These are phyloP conservation scores for Ips nitidus DNA, from an alignment of 1,140 invertebrate species.

Conservation along the genomic window DNA sequence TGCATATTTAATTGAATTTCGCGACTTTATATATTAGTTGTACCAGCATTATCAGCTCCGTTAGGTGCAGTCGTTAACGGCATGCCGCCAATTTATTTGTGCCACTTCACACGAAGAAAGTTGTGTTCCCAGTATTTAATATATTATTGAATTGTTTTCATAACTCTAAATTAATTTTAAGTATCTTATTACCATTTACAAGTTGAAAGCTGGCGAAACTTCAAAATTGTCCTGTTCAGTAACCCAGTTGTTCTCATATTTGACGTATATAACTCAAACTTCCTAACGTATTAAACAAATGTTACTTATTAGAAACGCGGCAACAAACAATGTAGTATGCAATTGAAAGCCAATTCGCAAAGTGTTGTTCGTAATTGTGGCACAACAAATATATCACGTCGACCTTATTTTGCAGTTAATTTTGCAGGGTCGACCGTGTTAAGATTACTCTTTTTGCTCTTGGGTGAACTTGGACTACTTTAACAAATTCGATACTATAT, in stretches of 20 bases:
- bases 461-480: slow-evolving; percentile 28
- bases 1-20: slow-evolving; percentile 12
- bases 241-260: too few species aligned
- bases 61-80: slow-evolving; percentile 9
- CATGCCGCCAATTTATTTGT: slow-evolving; percentile 17
- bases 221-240: too few species aligned
- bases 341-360: not conserved
- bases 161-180: not conserved
- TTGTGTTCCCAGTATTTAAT: slow-evolving; percentile 2
- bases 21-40: slow-evolving; percentile 5
- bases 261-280: too few species aligned
- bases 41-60: slow-evolving; percentile 4
- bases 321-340: too few species aligned
- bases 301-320: too few species aligned
- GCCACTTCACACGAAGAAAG: slow-evolving; percentile 19
- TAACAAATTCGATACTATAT: not conserved
- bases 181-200: too few species aligned
- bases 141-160: not conserved
- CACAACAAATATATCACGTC: slow-evolving; percentile 16
- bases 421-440: slow-evolving; percentile 19
- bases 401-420: slow-evolving; percentile 9
- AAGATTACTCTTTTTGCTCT: slow-evolving; percentile 17
- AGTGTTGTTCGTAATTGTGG: not conserved
- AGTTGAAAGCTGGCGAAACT: too few species aligned
- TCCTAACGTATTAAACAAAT: too few species aligned